A percentile compares a stretch with the other conserved stretches of the same genome.
phyloP scores from a whole-genome alignment of 1,140 invertebrate species.

The Dendroctonus ponderosae region DNA sequence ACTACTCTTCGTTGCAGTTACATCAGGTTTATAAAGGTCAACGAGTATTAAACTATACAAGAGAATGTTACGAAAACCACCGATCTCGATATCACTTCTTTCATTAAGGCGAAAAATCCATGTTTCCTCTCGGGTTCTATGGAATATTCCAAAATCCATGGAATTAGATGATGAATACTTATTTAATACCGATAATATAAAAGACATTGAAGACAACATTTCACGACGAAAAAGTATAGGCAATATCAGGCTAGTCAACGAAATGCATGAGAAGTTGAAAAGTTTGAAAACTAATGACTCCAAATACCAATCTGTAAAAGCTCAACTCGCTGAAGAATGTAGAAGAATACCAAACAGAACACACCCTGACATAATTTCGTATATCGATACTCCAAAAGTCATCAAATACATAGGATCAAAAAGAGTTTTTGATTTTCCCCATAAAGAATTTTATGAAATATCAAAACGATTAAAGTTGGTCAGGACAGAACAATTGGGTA shows the following conservation, averaged over 20 bases:
- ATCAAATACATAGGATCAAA: constrained; percentile 59
- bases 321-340: constrained; percentile 59
- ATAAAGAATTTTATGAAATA: constrained; percentile 64
- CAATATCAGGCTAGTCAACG: constrained; percentile 63
- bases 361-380: constrained; percentile 62
- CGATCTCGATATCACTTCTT: too few species aligned
- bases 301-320: constrained; percentile 42
- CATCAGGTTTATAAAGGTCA: too few species aligned
- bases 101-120: too few species aligned
- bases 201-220: constrained; percentile 56
- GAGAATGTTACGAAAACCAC: too few species aligned
- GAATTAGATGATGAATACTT: constrained; percentile 15
- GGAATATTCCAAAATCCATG: constrained; percentile 16
- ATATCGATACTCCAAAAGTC: constrained; percentile 59
- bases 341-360: constrained; percentile 74
- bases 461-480: constrained; percentile 60
- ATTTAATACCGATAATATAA: constrained; percentile 22
- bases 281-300: constrained; percentile 34
- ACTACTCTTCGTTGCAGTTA: too few species aligned
- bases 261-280: constrained; percentile 52
- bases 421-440: constrained; percentile 56
- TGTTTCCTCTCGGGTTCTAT: background rate
- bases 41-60: too few species aligned
- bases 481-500: constrained; percentile 70
- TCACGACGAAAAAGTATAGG: constrained; percentile 65